Evolutionary conservation across 2,888 invertebrate genomes (phyloP).

Genomic region (Pyralis farinalis): DNA sequence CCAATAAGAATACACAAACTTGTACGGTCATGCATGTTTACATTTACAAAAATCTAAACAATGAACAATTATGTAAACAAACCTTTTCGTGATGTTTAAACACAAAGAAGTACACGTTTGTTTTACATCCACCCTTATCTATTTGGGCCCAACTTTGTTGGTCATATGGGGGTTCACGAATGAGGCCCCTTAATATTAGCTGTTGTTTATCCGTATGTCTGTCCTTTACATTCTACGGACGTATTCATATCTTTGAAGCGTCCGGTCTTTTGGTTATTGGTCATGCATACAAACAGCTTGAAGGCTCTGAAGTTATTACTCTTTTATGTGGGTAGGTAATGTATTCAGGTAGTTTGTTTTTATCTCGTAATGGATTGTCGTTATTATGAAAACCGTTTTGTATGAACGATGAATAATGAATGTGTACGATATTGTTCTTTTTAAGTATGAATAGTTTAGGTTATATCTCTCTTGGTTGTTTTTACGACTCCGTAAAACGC

Average conservation of each 20-base stretch:
- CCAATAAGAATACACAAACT: too few species aligned
- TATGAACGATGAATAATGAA: not conserved
- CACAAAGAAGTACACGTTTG: constrained; percentile 55
- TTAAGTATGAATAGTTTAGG: too few species aligned
- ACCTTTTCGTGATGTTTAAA: constrained; percentile 34
- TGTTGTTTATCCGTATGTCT: constrained; percentile 49
- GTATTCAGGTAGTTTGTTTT: not conserved
- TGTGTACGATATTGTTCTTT: too few species aligned
- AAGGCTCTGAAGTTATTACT: constrained; percentile 3
- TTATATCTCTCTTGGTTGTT: too few species aligned
- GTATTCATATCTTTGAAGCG: constrained; percentile 48
- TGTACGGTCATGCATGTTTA: too few species aligned
- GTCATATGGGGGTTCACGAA: constrained; percentile 48
- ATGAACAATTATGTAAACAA: constrained; percentile 14
- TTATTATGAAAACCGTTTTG: not conserved
- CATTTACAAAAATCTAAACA: constrained; percentile 7
- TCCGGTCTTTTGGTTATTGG: constrained; percentile 39
- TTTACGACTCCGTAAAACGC: too few species aligned
- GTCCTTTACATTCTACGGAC: constrained; percentile 50
- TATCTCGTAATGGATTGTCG: not conserved
- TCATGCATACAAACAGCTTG: constrained; percentile 45
- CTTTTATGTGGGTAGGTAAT: constrained; percentile 2
- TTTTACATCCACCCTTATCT: constrained; percentile 50
- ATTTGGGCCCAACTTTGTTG: constrained; percentile 41
- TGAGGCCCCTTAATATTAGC: constrained; percentile 56